These are phyloP conservation scores for Limnodromus scolopaceus DNA, from an alignment of 2,797 vertebrate genomes.

Conservation along the genomic window DNA sequence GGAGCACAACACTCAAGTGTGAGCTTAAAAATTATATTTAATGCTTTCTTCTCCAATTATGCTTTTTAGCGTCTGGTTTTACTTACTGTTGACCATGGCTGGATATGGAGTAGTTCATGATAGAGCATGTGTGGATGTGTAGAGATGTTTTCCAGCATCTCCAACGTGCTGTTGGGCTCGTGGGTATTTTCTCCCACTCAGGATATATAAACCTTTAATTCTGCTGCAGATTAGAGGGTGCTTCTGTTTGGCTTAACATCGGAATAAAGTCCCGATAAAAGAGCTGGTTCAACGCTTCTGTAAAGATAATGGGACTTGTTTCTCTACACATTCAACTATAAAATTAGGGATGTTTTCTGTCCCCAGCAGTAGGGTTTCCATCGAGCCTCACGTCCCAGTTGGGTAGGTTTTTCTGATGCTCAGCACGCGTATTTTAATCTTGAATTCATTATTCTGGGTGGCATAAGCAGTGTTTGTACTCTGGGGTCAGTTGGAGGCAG, in stretches of 20 bases:
- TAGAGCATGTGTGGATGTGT: neutral
- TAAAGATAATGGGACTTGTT: neutral
- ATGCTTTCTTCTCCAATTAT: neutral
- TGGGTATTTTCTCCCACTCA: neutral
- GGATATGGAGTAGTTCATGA: neutral
- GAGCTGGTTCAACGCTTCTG: neutral
- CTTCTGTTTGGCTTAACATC: neutral
- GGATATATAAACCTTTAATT: neutral
- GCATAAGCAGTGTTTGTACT: neutral
- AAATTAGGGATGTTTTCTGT: neutral
- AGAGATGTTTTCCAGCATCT: neutral
- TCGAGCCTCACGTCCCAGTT: neutral
- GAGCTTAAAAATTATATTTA: neutral
- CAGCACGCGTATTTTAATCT: neutral
- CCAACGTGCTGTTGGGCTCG: neutral
- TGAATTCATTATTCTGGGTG: neutral
- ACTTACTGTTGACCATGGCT: neutral
- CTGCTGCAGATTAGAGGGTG: neutral
- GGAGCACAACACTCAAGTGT: fast-evolving
- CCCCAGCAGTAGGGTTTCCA: neutral
- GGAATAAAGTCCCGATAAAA: neutral
- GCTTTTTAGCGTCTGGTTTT: neutral
- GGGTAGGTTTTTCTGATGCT: neutral
- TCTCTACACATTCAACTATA: neutral
- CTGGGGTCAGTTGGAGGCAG: neutral